These are phyloP conservation scores for Hyposoter didymator DNA, from an alignment of 2,888 invertebrate species.

Conservation along the genomic window DNA sequence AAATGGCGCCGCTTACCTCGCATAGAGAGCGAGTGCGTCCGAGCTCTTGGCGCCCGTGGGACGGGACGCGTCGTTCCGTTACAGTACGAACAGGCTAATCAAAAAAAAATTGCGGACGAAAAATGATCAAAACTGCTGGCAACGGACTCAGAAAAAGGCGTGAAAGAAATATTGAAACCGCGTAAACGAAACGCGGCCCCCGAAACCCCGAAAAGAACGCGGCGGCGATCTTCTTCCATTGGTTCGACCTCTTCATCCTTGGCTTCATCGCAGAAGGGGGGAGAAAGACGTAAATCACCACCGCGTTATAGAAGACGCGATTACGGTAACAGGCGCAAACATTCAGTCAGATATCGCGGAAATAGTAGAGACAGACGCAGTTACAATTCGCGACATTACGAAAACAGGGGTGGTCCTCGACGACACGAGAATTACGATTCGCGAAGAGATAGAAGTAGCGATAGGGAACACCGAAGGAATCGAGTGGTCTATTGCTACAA, in stretches of 20 bases:
- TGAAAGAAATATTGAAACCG: background rate
- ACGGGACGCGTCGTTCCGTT: too few species aligned
- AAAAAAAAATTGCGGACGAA: too few species aligned
- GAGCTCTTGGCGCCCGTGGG: too few species aligned
- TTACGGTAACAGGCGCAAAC: background rate
- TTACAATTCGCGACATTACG: background rate
- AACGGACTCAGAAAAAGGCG: background rate
- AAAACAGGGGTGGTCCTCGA: background rate
- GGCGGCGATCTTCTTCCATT: background rate
- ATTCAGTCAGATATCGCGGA: background rate
- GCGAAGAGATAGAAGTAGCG: background rate
- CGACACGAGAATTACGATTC: background rate
- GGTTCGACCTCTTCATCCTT: background rate
- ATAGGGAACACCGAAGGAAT: background rate
- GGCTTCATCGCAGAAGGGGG: constrained; percentile 33
- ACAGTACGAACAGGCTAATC: too few species aligned
- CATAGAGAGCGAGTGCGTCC: too few species aligned
- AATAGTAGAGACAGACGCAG: background rate
- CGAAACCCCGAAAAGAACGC: background rate
- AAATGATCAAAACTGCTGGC: background rate
- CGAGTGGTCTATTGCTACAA: background rate
- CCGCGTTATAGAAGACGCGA: background rate
- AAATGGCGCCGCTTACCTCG: too few species aligned
- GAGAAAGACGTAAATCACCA: background rate
- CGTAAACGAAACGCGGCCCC: background rate